Base-by-base conservation (phyloP, 1,140 invertebrate species). In the Intoshia linei region DNA sequence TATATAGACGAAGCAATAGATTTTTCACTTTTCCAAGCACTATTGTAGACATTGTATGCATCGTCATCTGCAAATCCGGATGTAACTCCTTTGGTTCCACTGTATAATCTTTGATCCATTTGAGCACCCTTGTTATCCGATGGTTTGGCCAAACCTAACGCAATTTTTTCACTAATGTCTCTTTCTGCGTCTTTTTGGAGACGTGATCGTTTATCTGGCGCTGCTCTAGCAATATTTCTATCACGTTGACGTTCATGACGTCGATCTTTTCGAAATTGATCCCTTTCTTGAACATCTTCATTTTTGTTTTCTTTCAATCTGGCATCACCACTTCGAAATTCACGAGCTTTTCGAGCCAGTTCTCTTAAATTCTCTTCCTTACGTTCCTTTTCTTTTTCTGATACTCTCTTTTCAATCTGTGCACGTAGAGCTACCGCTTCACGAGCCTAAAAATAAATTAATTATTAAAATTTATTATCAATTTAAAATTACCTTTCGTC, bases 101-200 rank as follows among this genome's bases (percentile, higher is more conserved):
- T 84, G 75, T 62, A 95, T 90, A 57, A 92, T 98, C 51, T 84
- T 71, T 1, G 69, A 67, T 51, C 90, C 81, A 0, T 69, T 70
- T 10, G 46, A 52, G 18, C 64, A 63, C 7, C 63, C 61, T 21
- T 61, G n/a, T 48, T 4, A 66, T 66, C 48, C 79, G n/a, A n/a
- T 24, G 48, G 45, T 36, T 55, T 78, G 0, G 87, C 87, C 51
- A 93, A 54, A 3, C 84, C 87, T 4, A 98, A 61, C 1, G 87
- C 90, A 48, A 98, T 93, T 62, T 93, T 78, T 53, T 98, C 87
- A 41, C 77, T 87, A 38, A 98, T 87, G 52, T 98, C 90, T 18
- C 87, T 66, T 46, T 98, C 90, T 3, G 78, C 63, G 47, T 92
- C 77, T 22, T 72, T 65, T 46, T 81, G 75, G 35, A 92, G 51